phyloP scores from a whole-genome alignment of 2,797 vertebrate species.

The Triplophysa bombifrons region DNA sequence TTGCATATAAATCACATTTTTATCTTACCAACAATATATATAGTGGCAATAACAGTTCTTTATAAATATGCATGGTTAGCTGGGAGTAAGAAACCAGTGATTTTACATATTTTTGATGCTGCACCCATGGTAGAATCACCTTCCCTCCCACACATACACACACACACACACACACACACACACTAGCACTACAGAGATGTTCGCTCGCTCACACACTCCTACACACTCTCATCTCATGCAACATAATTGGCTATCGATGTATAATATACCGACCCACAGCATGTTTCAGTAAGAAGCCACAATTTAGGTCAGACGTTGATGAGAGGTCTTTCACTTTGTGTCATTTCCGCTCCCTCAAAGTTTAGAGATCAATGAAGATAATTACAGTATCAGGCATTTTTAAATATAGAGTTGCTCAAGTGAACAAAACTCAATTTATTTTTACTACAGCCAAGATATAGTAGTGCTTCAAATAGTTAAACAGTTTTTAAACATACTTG shows the following conservation, averaged over 20 bases:
- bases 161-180: slow-evolving; percentile 16
- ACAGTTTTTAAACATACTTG: background rate
- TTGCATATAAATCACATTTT: background rate
- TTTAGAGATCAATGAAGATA: slow-evolving; percentile 16
- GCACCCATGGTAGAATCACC: slow-evolving; percentile 43
- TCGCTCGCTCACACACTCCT: slow-evolving; percentile 29
- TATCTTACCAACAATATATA: background rate
- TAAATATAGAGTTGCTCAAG: background rate
- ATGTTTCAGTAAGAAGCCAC: slow-evolving; percentile 19
- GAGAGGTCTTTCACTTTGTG: slow-evolving; percentile 13
- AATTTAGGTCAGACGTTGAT: slow-evolving; percentile 3
- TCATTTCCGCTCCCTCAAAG: background rate
- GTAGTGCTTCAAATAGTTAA: background rate
- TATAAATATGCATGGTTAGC: slow-evolving; percentile 12
- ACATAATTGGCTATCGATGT: slow-evolving; percentile 38
- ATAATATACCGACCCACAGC: slow-evolving; percentile 24
- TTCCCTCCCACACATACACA: slow-evolving; percentile 30
- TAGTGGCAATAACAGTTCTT: background rate
- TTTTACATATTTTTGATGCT: slow-evolving; percentile 41
- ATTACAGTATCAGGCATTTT: background rate
- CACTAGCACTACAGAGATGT: slow-evolving; percentile 4
- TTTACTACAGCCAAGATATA: background rate
- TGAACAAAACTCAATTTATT: background rate
- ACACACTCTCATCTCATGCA: slow-evolving; percentile 30
- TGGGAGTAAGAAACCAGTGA: background rate